Base-by-base conservation (phyloP, 2,888 invertebrate species). In the Abscondita cerata region DNA sequence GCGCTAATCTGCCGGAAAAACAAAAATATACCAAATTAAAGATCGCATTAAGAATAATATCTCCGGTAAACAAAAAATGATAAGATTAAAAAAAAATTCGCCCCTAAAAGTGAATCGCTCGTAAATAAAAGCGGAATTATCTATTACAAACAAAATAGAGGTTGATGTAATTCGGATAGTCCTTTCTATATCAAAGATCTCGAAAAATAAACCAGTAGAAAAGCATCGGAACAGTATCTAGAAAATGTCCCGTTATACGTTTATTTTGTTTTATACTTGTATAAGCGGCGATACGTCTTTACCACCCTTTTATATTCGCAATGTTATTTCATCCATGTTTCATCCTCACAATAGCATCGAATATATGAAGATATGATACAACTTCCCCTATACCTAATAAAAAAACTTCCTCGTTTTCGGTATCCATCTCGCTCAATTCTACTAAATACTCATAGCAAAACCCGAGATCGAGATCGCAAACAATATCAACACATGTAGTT, bases 251-350 rank as follows among this genome's bases (percentile, higher is more conserved):
- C 50, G 52, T 64, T 52, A 57, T 64, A 58, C 58, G 58, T 64
- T 64, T 57, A 59, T 65, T 62, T 59, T 52, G 53, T 64, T 62
- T 62, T 50, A 55, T 63, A 57, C 54, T 54, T 44, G 54, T 19
- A 15, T 40, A 55, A 54, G 61, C 58, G 62, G 59, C 58, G 59
- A 66, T 66, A 66, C 53, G 64, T 64, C 64, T 64, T 66, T 64
- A 64, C 65, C 62, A 64, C 68, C 66, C 67, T 69, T 71, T 70
- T 70, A 71, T 71, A 68, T 66, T 60, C 66, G 66, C 63, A 59
- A 67, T 69, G 69, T 70, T 68, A 70, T 69, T 71, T 66, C 66
- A 66, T 66, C 68, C 68, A 67, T 69, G 69, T 70, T 68, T 71
- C 67, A 69, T 68, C 65, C 64, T 59, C 60, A 67, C 69, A 69